phyloP scores from a whole-genome alignment of 1,140 invertebrate species.

The Apis cerana region DNA sequence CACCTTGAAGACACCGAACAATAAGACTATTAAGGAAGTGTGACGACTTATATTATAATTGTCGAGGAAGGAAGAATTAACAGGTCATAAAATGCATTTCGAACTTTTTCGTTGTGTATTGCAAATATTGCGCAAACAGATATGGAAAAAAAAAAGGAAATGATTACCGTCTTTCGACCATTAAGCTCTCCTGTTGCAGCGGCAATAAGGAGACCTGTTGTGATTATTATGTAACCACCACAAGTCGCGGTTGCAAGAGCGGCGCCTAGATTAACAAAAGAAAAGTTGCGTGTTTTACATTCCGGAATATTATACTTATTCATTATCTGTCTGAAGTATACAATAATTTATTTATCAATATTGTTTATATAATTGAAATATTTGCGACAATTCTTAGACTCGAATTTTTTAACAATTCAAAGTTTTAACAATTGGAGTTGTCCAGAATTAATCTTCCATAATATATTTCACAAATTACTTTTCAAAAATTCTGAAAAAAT shows the following conservation, averaged over 20 bases:
- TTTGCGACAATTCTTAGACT: no score
- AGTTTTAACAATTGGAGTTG: no score
- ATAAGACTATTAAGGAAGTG: slow-evolving; percentile 32
- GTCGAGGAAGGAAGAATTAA: slow-evolving; percentile 3
- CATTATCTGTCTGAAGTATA: not conserved
- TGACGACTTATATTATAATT: slow-evolving; percentile 27
- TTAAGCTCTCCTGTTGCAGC: slow-evolving; percentile 85
- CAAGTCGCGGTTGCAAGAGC: slow-evolving; percentile 81
- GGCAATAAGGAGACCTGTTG: slow-evolving; percentile 84
- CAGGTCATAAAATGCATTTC: not conserved
- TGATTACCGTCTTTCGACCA: slow-evolving; percentile 83
- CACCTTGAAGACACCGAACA: slow-evolving; percentile 25
- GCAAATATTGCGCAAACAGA: not conserved
- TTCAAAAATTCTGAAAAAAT: no score
- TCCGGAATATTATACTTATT: slow-evolving; percentile 2
- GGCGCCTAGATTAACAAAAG: slow-evolving; percentile 72
- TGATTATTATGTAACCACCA: slow-evolving; percentile 87
- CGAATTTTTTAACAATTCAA: no score
- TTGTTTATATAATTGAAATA: no score
- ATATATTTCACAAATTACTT: no score
- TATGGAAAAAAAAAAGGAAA: not conserved
- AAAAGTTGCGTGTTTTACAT: slow-evolving; percentile 4
- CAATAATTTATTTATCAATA: not conserved
- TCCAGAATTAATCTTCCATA: no score
- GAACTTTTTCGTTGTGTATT: not conserved